These are phyloP conservation scores for Lepisosteus osseus DNA, from an alignment of 2,113 vertebrate species.

Conservation along the genomic window DNA sequence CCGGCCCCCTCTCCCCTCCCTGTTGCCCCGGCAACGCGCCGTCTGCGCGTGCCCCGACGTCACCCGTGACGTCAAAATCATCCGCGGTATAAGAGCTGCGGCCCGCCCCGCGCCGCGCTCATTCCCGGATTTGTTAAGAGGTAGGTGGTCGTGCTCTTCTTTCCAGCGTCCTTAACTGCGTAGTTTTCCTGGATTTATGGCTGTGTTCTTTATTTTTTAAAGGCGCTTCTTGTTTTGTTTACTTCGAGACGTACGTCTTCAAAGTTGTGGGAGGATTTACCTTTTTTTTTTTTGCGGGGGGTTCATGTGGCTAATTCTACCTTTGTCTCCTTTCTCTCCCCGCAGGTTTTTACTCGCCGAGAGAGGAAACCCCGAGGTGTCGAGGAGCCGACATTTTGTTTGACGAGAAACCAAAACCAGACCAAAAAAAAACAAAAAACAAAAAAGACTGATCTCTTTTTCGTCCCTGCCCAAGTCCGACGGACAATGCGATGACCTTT, in stretches of 20 bases:
- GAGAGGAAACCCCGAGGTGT: not conserved
- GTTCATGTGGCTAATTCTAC: conserved; percentile 33
- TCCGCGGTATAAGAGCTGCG: conserved; percentile 56
- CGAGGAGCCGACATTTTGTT: conserved; percentile 50
- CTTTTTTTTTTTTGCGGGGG: too few species aligned
- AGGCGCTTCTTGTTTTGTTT: too few species aligned
- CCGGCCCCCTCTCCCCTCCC: conserved; percentile 39
- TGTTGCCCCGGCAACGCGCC: conserved; percentile 19
- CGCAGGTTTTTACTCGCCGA: conserved; percentile 56
- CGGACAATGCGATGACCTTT: conserved; percentile 73
- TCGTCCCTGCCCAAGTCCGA: conserved; percentile 59
- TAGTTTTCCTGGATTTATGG: too few species aligned
- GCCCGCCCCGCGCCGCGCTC: conserved; percentile 39
- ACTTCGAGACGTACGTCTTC: not conserved
- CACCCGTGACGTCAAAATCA: conserved; percentile 54
- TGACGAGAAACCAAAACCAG: too few species aligned
- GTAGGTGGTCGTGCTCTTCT: conserved; percentile 51
- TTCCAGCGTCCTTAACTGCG: too few species aligned
- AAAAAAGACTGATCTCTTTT: conserved; percentile 62
- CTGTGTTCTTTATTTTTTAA: too few species aligned
- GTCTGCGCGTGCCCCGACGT: conserved; percentile 5
- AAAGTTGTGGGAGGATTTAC: too few species aligned
- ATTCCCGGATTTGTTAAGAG: conserved; percentile 75
- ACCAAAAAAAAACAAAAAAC: conserved; percentile 28
- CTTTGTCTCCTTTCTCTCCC: conserved; percentile 52